phyloP scores from a whole-genome alignment of 1,140 invertebrate species.

The Drosophila fuyamai region DNA sequence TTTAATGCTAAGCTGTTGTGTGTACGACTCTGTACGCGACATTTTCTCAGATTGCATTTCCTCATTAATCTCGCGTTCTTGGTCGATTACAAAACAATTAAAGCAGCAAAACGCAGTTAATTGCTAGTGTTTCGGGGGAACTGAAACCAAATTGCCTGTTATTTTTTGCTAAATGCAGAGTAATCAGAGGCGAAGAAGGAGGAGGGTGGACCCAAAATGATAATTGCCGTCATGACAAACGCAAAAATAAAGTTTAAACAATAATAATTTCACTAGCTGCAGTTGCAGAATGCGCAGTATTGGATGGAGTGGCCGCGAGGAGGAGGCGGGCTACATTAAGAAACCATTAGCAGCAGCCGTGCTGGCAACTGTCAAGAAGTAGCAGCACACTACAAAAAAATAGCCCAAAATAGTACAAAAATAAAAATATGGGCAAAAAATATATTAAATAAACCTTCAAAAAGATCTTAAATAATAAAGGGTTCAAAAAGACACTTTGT shows the following conservation, averaged over 20 bases:
- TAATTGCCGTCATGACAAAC: constrained; percentile 80
- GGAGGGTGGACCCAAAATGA: constrained; percentile 50
- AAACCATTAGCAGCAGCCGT: constrained; percentile 74
- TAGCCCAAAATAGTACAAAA: too few species aligned
- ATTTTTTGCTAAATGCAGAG: constrained; percentile 52
- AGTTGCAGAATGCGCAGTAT: constrained; percentile 34
- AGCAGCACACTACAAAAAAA: constrained; percentile 13
- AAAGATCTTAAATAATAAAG: too few species aligned
- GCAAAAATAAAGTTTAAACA: constrained; percentile 80
- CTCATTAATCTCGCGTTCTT: constrained; percentile 53
- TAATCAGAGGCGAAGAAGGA: constrained; percentile 17
- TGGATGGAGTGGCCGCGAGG: constrained; percentile 11
- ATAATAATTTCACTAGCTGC: constrained; percentile 72
- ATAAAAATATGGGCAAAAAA: not conserved
- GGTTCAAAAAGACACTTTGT: too few species aligned
- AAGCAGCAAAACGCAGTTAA: constrained; percentile 50
- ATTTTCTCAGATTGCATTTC: constrained; percentile 36
- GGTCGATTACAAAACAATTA: constrained; percentile 69
- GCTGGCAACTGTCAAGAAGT: constrained; percentile 52
- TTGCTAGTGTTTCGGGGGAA: constrained; percentile 41
- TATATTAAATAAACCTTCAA: too few species aligned
- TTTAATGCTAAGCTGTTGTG: constrained; percentile 34
- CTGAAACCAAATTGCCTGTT: constrained; percentile 44
- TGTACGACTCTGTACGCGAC: constrained; percentile 22
- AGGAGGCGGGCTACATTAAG: constrained; percentile 64